Evolutionary conservation across 2,888 invertebrate genomes (phyloP).

Genomic region (Chalcosyrphus nemorum): DNA sequence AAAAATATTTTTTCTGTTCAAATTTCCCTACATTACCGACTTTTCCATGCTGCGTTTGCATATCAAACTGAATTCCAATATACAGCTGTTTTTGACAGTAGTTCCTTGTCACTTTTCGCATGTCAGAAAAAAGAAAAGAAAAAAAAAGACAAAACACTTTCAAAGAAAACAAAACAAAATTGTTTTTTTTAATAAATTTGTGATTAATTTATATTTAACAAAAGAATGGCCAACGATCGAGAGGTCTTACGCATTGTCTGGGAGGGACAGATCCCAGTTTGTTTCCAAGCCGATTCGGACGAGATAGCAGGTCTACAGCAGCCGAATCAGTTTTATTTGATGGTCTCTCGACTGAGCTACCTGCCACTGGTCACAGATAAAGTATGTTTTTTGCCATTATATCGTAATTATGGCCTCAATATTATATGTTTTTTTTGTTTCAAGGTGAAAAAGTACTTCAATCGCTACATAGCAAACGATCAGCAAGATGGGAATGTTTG

Average conservation of each 20-base stretch:
- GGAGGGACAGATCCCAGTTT: constrained; percentile 97
- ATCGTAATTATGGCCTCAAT: background rate
- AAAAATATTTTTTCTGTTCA: too few species aligned
- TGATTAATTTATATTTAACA: too few species aligned
- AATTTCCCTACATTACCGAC: constrained; percentile 13
- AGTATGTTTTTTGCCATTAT: constrained; percentile 83
- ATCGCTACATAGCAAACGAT: constrained; percentile 90
- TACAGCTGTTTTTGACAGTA: constrained; percentile 27
- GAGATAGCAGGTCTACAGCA: constrained; percentile 94
- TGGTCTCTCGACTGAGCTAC: constrained; percentile 96
- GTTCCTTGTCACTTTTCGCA: too few species aligned
- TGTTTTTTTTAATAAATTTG: constrained; percentile 1
- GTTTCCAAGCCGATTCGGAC: constrained; percentile 93
- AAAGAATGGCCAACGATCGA: constrained; percentile 95
- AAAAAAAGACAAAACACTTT: constrained; percentile 49
- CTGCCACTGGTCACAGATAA: constrained; percentile 97
- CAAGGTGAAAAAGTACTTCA: constrained; percentile 94
- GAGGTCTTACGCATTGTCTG: constrained; percentile 97
- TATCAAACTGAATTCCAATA: background rate
- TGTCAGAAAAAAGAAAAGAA: too few species aligned
- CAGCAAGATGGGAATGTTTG: constrained; percentile 95
- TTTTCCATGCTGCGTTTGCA: background rate
- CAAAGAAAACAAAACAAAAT: constrained; percentile 42
- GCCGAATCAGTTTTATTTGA: constrained; percentile 95
- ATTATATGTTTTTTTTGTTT: constrained; percentile 49